These are phyloP conservation scores for Agonopterix alstromeriana DNA, from an alignment of 2,888 invertebrate genomes.

Conservation along the genomic window DNA sequence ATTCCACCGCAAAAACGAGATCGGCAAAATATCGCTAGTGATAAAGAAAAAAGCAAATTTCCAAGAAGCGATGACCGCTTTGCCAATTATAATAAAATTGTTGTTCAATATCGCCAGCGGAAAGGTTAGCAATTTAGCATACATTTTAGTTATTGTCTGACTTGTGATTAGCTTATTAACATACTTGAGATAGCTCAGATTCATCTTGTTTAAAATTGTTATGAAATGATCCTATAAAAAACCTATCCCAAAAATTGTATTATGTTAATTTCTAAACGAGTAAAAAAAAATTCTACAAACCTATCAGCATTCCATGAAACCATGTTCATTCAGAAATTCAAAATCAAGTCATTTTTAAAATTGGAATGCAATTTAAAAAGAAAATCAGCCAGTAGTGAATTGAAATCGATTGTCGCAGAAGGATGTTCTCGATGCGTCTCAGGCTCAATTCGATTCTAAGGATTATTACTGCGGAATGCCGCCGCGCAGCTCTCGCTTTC, in stretches of 20 bases:
- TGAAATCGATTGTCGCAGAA: slow-evolving; percentile 40
- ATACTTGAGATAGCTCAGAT: no score
- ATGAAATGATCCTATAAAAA: no score
- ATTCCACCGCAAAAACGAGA: slow-evolving; percentile 62
- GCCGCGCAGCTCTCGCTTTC: slow-evolving; percentile 64
- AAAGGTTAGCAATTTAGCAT: slow-evolving; percentile 55
- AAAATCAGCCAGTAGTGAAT: slow-evolving; percentile 3
- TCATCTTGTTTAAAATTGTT: no score
- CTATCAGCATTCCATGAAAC: not conserved
- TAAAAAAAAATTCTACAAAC: slow-evolving; percentile 3
- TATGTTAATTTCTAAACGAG: not conserved
- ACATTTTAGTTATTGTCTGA: slow-evolving; percentile 10
- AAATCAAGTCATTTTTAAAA: no score
- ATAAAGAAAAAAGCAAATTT: slow-evolving; percentile 59
- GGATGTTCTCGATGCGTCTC: slow-evolving; percentile 31
- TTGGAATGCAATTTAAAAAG: no score
- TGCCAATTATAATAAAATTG: slow-evolving; percentile 72
- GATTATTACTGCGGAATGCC: slow-evolving; percentile 67
- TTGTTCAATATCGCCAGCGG: slow-evolving; percentile 60
- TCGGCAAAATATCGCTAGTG: slow-evolving; percentile 60
- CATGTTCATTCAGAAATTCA: no score
- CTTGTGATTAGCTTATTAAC: slow-evolving; percentile 6
- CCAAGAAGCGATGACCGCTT: slow-evolving; percentile 66
- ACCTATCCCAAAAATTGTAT: no score
- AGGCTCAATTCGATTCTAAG: slow-evolving; percentile 40